These are phyloP conservation scores for Acrossocheilus wenchowensis DNA, from an alignment of 2,797 vertebrate genomes.

Conservation along the genomic window DNA sequence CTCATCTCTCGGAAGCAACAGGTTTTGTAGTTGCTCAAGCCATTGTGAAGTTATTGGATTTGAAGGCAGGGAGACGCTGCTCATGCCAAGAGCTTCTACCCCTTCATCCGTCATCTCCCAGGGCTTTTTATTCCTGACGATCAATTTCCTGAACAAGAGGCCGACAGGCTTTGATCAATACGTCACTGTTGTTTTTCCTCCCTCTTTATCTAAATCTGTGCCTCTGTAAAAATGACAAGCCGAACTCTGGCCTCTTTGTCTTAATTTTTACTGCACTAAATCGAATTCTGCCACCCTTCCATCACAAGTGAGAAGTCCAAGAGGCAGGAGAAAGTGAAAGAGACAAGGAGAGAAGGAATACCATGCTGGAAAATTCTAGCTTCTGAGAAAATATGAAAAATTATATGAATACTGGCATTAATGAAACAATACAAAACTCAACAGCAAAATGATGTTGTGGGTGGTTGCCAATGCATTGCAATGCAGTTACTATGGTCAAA, in stretches of 20 bases:
- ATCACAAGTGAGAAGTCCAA: constrained; percentile 34
- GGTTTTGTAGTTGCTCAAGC: background rate
- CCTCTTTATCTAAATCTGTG: constrained; percentile 39
- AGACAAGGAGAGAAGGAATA: background rate
- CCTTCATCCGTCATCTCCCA: constrained; percentile 22
- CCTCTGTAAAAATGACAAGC: constrained; percentile 19
- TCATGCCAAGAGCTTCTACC: constrained; percentile 8
- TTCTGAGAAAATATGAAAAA: background rate
- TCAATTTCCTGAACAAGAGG: constrained; percentile 44
- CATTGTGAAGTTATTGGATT: constrained; percentile 8
- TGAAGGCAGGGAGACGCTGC: constrained; percentile 7
- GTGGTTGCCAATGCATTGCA: background rate
- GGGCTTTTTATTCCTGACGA: constrained; percentile 18
- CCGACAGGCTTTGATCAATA: constrained; percentile 43
- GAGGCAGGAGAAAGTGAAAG: constrained; percentile 60
- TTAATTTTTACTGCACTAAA: constrained; percentile 15
- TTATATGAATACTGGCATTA: background rate
- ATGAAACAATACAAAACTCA: background rate
- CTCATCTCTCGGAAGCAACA: constrained; percentile 12
- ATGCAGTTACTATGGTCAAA: background rate
- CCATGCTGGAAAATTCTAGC: background rate
- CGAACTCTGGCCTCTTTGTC: constrained; percentile 5
- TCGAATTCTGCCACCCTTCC: constrained; percentile 19
- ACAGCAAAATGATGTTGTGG: background rate
- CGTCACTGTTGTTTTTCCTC: constrained; percentile 32